Evolutionary conservation across 2,113 vertebrate genomes (phyloP).

Genomic region (Garra rufa): DNA sequence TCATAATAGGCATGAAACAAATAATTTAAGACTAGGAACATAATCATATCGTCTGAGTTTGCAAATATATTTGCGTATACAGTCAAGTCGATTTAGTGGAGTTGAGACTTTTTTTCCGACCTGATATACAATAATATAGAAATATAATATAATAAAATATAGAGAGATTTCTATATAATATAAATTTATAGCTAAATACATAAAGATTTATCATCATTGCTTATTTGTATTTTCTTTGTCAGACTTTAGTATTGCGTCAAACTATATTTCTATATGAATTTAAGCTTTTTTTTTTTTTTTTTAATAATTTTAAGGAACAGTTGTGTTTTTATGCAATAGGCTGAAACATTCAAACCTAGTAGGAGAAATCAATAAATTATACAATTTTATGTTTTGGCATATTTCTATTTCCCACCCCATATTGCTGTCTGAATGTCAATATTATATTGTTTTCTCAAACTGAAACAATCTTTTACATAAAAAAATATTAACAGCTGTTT

Average conservation of each 20-base stretch:
- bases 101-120: no score
- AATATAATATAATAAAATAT: background rate
- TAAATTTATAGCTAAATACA: background rate
- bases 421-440: no score
- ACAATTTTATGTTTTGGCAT: background rate
- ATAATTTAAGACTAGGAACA: background rate
- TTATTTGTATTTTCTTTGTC: background rate
- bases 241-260: background rate
- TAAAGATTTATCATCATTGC: background rate
- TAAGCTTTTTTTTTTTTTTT: no score
- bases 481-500: background rate
- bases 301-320: background rate
- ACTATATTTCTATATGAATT: background rate
- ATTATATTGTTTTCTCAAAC: no score
- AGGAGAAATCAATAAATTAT: background rate
- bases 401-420: background rate
- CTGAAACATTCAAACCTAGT: background rate
- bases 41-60: background rate
- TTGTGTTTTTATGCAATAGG: background rate
- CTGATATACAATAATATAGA: background rate
- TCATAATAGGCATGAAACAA: background rate
- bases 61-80: background rate
- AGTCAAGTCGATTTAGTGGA: no score
- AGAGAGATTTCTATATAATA: background rate
- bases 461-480: background rate